phyloP scores from a whole-genome alignment of 2,888 invertebrate species.

The Atherix ibis region DNA sequence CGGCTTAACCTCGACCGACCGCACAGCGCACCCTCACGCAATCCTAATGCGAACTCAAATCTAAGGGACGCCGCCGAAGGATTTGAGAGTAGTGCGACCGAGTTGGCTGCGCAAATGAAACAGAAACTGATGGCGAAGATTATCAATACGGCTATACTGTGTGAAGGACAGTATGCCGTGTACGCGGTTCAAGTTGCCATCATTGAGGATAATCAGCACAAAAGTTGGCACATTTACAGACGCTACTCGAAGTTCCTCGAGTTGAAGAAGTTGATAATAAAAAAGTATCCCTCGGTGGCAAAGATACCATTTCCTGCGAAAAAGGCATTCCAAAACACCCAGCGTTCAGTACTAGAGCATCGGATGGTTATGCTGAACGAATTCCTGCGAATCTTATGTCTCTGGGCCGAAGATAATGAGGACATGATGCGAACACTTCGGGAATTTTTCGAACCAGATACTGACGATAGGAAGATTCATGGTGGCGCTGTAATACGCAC shows the following conservation, averaged over 20 bases:
- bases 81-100: too few species aligned
- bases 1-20: constrained; percentile 7
- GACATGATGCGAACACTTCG: constrained; percentile 35
- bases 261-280: constrained; percentile 51
- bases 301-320: constrained; percentile 78
- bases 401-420: constrained; percentile 39
- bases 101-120: constrained; percentile 7
- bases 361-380: constrained; percentile 66
- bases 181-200: constrained; percentile 70
- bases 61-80: too few species aligned
- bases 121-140: constrained; percentile 14
- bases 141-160: constrained; percentile 32
- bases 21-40: constrained; percentile 8
- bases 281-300: constrained; percentile 51
- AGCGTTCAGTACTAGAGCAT: constrained; percentile 65
- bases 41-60: too few species aligned
- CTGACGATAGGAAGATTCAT: constrained; percentile 47
- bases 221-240: constrained; percentile 82
- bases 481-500: constrained; percentile 43
- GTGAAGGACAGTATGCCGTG: constrained; percentile 73
- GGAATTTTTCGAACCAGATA: constrained; percentile 52
- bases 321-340: constrained; percentile 87
- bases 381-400: constrained; percentile 59
- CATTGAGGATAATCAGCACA: constrained; percentile 45
- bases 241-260: constrained; percentile 91